Evolutionary conservation across 2,888 invertebrate species (phyloP), one percentile per base, ranked within the genome.

Genomic region (Xestia xanthographa): DNA sequence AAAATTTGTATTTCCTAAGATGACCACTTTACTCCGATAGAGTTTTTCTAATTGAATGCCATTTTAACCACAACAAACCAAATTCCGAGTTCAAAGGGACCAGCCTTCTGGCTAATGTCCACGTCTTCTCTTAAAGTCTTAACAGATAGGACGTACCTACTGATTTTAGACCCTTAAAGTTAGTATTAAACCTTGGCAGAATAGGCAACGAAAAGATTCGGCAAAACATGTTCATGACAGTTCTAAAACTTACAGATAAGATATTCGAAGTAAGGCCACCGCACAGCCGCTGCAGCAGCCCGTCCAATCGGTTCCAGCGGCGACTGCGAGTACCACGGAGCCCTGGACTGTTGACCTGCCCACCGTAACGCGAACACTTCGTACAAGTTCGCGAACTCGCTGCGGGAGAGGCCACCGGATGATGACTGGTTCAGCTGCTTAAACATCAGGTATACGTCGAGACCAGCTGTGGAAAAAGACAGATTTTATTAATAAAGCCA

Each of bases 361-460:
- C 98, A 99, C 81, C 97, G 97, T 70, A 98, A 95, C 81, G 97
- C 97, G 70, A 97, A 97, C 72, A 98, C 97, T 84, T 98, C 98
- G 88, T 95, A 96, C 77, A 96, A 75, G 87, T 93, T 93, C 8
- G 93, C 92, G 94, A 99, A 99, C 94, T 98, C 98, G 29, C 97
- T 97, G 73, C 97, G 95, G 17, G 97, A 97, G 48, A 99, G 94
- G 2, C 97, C 96, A 5, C 98, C 98, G 12, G 97, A 97, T 8
- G 97, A 97, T 0, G 97, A 97, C 53, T 96, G 95, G 93, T 98
- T 98, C 85, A 99, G 95, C 79, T 98, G 97, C 91, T 98, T 98
- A 95, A 98, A 99, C 97, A 98, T 98, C 83, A 99, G 95, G 89
- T 98, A 97, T 12, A 98, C 97, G 92, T 98, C 98, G 82, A 97